These are phyloP conservation scores for Belgica antarctica DNA, from an alignment of 2,888 invertebrate genomes.

Conservation along the genomic window DNA sequence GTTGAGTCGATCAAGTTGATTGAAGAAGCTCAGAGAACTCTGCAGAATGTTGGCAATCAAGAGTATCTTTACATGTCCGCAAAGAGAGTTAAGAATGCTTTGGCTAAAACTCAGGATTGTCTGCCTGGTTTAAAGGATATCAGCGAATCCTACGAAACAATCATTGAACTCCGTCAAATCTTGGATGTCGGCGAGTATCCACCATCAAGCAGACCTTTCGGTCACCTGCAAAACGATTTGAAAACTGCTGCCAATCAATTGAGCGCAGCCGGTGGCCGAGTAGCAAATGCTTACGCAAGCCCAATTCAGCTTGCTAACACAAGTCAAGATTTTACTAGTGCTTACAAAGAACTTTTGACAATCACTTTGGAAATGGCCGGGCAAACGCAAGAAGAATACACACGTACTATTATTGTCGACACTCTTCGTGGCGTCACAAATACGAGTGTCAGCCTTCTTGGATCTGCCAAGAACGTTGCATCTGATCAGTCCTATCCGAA, in stretches of 20 bases:
- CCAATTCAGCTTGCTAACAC: slow-evolving; percentile 70
- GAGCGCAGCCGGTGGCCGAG: slow-evolving; percentile 78
- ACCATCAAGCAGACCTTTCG: slow-evolving; percentile 68
- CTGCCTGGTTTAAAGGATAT: slow-evolving; percentile 92
- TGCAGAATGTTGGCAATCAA: slow-evolving; percentile 52
- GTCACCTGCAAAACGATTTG: slow-evolving; percentile 80
- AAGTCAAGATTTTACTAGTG: slow-evolving; percentile 73
- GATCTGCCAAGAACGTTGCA: slow-evolving; percentile 84
- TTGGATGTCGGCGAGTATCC: slow-evolving; percentile 75
- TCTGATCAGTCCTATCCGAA: slow-evolving; percentile 88
- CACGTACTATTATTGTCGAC: slow-evolving; percentile 77
- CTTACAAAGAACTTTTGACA: slow-evolving; percentile 74
- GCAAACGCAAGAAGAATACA: slow-evolving; percentile 72
- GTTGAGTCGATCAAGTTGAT: slow-evolving; percentile 73
- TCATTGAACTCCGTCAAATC: slow-evolving; percentile 72
- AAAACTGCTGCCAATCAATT: slow-evolving; percentile 79
- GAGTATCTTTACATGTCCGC: slow-evolving; percentile 67
- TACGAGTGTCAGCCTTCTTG: slow-evolving; percentile 79
- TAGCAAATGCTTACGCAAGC: slow-evolving; percentile 73
- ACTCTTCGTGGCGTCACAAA: slow-evolving; percentile 85
- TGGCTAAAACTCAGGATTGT: slow-evolving; percentile 69
- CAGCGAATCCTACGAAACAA: slow-evolving; percentile 81
- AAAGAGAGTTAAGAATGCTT: slow-evolving; percentile 66
- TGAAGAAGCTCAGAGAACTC: slow-evolving; percentile 71
- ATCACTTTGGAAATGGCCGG: slow-evolving; percentile 84